Conservation (phyloP, 2,797 vertebrate genomes). For the Anolis apletophallus region DNA sequence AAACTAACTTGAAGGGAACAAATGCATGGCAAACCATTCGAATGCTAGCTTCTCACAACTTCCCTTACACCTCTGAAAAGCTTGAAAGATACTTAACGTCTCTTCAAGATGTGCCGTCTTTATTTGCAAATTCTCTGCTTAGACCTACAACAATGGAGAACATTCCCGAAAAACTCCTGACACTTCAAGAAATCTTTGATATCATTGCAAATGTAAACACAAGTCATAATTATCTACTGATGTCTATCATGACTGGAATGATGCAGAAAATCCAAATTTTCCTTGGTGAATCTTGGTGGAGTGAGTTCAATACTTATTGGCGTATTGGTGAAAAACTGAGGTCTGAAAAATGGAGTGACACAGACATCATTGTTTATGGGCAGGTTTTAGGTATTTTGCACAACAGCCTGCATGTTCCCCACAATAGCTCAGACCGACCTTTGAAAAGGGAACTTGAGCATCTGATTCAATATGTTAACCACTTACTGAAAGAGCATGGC, state of each 20-base stretch:
- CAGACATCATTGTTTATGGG: slow-evolving; percentile 40
- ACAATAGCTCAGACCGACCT: slow-evolving; percentile 34
- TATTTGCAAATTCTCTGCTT: slow-evolving; percentile 51
- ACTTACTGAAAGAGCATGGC: slow-evolving; percentile 55
- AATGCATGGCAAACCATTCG: slow-evolving; percentile 52
- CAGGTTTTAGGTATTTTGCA: slow-evolving; percentile 66
- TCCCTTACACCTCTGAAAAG: slow-evolving; percentile 28
- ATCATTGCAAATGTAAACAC: slow-evolving; percentile 35
- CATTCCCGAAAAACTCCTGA: slow-evolving; percentile 57
- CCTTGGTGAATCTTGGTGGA: slow-evolving; percentile 55
- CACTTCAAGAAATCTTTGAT: slow-evolving; percentile 57
- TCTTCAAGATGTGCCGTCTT: slow-evolving; percentile 42
- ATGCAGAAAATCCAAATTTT: slow-evolving; percentile 63
- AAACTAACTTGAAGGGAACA: slow-evolving; percentile 46
- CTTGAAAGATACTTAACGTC: slow-evolving; percentile 6
- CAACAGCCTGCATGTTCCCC: slow-evolving; percentile 48
- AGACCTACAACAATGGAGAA: slow-evolving; percentile 49
- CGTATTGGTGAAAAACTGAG: slow-evolving; percentile 61
- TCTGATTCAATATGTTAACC: slow-evolving; percentile 57
- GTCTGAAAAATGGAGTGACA: slow-evolving; percentile 56
- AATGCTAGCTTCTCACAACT: slow-evolving; percentile 39
- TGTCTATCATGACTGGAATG: slow-evolving; percentile 58
- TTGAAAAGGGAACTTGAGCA: slow-evolving; percentile 41
- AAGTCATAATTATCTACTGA: slow-evolving; percentile 59
- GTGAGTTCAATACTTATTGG: slow-evolving; percentile 64